Conservation (phyloP, 2,888 invertebrate genomes). For the Drosophila imparisetae region DNA sequence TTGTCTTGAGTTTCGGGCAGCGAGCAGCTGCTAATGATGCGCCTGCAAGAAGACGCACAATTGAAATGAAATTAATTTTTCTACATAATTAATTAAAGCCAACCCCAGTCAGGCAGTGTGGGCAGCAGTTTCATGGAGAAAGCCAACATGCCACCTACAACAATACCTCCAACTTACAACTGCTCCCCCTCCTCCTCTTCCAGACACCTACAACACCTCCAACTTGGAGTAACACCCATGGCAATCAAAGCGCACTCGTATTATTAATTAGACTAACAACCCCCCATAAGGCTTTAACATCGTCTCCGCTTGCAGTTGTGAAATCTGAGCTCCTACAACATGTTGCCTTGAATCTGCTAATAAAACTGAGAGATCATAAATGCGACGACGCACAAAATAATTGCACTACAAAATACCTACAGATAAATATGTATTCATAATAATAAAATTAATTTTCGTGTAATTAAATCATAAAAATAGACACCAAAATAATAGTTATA, state of each 20-base stretch:
- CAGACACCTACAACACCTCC: slow-evolving; percentile 1
- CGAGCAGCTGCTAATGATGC: slow-evolving; percentile 74
- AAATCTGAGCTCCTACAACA: slow-evolving; percentile 50
- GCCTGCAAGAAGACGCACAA: slow-evolving; percentile 63
- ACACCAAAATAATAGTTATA: slow-evolving; percentile 32
- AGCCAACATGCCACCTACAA: slow-evolving; percentile 65
- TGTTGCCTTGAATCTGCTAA: slow-evolving; percentile 33
- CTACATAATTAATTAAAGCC: slow-evolving; percentile 72
- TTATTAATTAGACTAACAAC: slow-evolving; percentile 76
- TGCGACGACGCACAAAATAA: slow-evolving; percentile 61
- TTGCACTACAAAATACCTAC: slow-evolving; percentile 62
- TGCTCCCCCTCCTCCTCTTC: background rate
- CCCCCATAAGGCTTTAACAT: slow-evolving; percentile 36
- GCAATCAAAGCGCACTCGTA: slow-evolving; percentile 19
- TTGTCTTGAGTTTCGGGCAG: slow-evolving; percentile 11
- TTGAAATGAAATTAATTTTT: slow-evolving; percentile 80
- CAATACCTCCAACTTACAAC: slow-evolving; percentile 16
- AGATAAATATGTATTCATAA: slow-evolving; percentile 26
- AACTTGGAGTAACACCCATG: slow-evolving; percentile 21
- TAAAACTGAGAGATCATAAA: slow-evolving; percentile 66
- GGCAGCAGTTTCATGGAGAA: slow-evolving; percentile 63
- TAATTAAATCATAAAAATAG: slow-evolving; percentile 75
- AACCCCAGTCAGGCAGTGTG: slow-evolving; percentile 49
- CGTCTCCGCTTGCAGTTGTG: slow-evolving; percentile 42
- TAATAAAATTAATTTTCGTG: slow-evolving; percentile 60